Conservation (phyloP, 2,113 vertebrate species). For the Pangasianodon hypophthalmus region DNA sequence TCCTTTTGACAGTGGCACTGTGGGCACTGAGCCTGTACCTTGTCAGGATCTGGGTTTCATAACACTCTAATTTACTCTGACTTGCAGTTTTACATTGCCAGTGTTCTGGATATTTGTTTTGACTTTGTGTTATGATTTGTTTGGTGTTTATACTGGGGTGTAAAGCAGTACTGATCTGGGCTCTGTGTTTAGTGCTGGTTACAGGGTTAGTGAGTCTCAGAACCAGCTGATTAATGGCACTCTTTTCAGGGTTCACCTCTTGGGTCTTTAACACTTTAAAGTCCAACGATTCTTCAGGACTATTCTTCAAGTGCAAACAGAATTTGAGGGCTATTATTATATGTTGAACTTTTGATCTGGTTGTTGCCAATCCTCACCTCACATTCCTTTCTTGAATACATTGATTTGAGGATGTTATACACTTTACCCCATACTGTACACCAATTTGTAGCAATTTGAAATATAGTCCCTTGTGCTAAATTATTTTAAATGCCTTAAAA, state of each 20-base stretch:
- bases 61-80: background rate
- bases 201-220: too few relatives aligned
- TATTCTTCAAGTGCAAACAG: background rate
- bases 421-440: background rate
- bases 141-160: background rate
- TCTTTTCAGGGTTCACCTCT: background rate
- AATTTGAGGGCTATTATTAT: background rate
- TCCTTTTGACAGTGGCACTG: background rate
- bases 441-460: background rate
- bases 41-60: background rate
- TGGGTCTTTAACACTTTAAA: background rate
- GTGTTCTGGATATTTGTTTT: background rate
- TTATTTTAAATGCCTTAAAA: background rate
- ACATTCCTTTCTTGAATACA: background rate
- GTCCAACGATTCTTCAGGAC: background rate
- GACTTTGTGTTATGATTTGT: background rate
- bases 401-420: background rate
- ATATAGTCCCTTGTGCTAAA: background rate
- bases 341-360: background rate
- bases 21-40: background rate
- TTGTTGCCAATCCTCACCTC: background rate
- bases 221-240: too few relatives aligned
- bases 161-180: background rate
- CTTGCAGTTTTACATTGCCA: too few relatives aligned
- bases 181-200: too few relatives aligned